Evolutionary conservation across 1,140 invertebrate species (phyloP).

Genomic region (Pseudomyrmex gracilis): DNA sequence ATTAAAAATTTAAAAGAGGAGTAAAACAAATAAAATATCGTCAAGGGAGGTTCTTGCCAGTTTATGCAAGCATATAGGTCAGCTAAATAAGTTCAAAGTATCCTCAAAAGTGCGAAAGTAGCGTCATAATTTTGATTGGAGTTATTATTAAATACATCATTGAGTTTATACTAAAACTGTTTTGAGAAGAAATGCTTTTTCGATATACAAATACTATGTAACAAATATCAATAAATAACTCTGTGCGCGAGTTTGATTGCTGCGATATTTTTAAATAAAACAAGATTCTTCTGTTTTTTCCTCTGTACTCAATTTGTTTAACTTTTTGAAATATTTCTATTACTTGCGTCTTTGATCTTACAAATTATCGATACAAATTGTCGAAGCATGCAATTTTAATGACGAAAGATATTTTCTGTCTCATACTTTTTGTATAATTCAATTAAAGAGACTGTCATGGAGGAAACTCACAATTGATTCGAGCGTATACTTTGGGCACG

Average conservation of each 20-base stretch:
- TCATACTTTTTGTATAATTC: constrained; percentile 18
- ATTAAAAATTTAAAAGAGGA: too few relatives aligned
- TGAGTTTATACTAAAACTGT: neutral
- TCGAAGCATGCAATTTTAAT: constrained; percentile 7
- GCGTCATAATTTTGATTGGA: too few relatives aligned
- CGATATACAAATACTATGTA: neutral
- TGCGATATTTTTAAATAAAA: constrained; percentile 4
- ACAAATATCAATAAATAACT: neutral
- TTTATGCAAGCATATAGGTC: too few relatives aligned
- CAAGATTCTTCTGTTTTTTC: too few relatives aligned
- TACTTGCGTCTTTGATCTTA: neutral
- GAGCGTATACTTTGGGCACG: constrained; percentile 22
- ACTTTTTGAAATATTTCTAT: neutral
- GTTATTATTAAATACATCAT: neutral
- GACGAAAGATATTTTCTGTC: neutral
- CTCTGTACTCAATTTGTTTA: neutral
- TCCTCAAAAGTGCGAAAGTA: too few relatives aligned
- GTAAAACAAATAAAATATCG: too few relatives aligned
- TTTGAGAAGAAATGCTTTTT: neutral
- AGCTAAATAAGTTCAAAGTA: too few relatives aligned
- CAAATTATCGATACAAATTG: neutral
- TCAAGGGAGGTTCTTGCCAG: too few relatives aligned
- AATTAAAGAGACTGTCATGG: constrained; percentile 22
- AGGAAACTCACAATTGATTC: neutral
- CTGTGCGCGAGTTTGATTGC: neutral